Evolutionary conservation across 2,113 vertebrate species (phyloP), one percentile per base, ranked within the genome.

Genomic region (Corapipo altera): DNA sequence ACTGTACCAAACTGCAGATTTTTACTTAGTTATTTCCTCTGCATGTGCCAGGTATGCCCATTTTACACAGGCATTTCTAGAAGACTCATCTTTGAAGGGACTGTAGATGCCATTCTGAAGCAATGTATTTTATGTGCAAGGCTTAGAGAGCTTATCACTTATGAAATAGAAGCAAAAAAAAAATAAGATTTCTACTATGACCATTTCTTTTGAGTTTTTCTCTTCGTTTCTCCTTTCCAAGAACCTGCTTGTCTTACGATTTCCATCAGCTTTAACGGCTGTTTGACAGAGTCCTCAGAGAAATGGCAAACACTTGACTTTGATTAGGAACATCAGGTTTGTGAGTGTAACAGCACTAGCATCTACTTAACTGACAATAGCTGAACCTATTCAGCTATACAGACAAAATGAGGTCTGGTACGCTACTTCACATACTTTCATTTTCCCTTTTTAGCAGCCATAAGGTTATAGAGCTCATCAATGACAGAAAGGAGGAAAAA

Each of bases 81-180:
- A 55, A 71, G 44, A 49, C 26, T 55, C 2, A 0, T 21, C 28
- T 64, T 49, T 17, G 52, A 49, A 58, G n/a, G 37, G 15, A 10
- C 33, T 46, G 13, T 4, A 32, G 23, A 13, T 26, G 26, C 23
- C 32, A 21, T 46, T 65, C 54, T 32, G 62, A 62, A 61, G 18
- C 19, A 74, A 20, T 1, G 0, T 0, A 0, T 27, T 39, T 33
- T 15, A 67, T 27, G 49, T 23, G 44, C 14, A 15, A 55, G 55
- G 26, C n/a, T 89, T 61, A 54, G 17, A 0, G 0, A 80, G 16
- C 15, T 67, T 46, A 51, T 22, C 9, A 26, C 9, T 91, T 51
- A 52, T 20, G 12, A 78, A 74, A 75, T 0, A 74, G 15, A 66
- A 78, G 12, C 15, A 73, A 69, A 51, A 22, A 14, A 52, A 44